Percentiles rank a stretch among this genome's conserved stretches.
Conservation (phyloP, 2,797 vertebrate genomes). For the Pogoniulus pusillus region DNA sequence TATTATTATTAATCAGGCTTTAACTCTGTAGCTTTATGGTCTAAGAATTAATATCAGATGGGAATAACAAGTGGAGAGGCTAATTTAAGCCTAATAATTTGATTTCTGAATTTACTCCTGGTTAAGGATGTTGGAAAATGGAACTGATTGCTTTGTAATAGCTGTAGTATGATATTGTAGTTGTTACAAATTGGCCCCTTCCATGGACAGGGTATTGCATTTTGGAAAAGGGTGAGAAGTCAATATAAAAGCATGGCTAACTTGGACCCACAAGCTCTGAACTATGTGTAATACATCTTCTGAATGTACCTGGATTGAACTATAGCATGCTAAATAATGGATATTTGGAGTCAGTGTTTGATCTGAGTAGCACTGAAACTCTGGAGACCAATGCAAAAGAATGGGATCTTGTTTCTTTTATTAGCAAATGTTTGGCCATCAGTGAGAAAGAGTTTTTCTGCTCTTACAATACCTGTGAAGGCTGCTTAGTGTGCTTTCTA, state of each 20-base stretch:
- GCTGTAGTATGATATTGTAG: neutral
- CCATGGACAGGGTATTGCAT: neutral
- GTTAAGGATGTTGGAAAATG: neutral
- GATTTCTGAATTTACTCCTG: neutral
- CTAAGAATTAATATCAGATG: neutral
- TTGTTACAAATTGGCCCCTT: neutral
- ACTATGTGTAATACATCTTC: neutral
- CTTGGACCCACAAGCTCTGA: neutral
- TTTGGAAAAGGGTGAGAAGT: neutral
- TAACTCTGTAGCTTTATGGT: neutral
- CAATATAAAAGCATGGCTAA: neutral
- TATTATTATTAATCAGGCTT: slow-evolving; percentile 10
- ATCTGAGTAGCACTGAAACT: neutral
- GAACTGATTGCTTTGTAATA: neutral
- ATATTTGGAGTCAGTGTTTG: neutral
- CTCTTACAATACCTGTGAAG: neutral
- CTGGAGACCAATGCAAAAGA: neutral
- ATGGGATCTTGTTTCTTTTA: neutral
- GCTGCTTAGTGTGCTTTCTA: neutral
- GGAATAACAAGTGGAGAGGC: neutral
- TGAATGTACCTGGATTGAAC: slow-evolving; percentile 17
- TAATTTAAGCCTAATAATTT: slow-evolving; percentile 33
- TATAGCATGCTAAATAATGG: slow-evolving; percentile 1
- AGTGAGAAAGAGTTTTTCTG: neutral
- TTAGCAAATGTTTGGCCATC: neutral